Conservation (phyloP, 1,140 invertebrate genomes). For the Zophobas atratus region DNA sequence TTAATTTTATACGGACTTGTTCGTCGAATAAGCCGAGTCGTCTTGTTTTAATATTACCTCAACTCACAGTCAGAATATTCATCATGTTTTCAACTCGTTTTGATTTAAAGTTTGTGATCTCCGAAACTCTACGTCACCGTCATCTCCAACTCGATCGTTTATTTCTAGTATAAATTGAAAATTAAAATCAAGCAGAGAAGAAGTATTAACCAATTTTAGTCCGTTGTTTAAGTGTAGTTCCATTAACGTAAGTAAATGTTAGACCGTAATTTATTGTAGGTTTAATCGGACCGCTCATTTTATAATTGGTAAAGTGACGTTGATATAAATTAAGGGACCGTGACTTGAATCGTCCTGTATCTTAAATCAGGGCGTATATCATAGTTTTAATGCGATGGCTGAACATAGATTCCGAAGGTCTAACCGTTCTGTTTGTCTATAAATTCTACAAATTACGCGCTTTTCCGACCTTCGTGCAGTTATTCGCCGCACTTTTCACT, state of each 20-base stretch:
- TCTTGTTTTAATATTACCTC: conserved; percentile 47
- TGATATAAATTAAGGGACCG: conserved; percentile 68
- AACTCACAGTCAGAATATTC: conserved; percentile 46
- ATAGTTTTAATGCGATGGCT: conserved; percentile 67
- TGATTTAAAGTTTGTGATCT: conserved; percentile 46
- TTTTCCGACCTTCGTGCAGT: conserved; percentile 12
- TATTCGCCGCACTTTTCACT: conserved; percentile 11
- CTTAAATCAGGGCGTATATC: conserved; percentile 67
- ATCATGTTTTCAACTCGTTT: conserved; percentile 51
- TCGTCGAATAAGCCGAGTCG: conserved; percentile 39
- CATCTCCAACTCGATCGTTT: conserved; percentile 23
- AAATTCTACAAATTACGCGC: conserved; percentile 56
- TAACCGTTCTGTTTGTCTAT: conserved; percentile 66
- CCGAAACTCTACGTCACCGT: conserved; percentile 23
- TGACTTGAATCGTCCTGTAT: conserved; percentile 67
- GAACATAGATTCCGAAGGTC: conserved; percentile 65
- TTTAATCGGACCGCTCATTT: conserved; percentile 63
- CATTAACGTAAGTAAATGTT: conserved; percentile 59
- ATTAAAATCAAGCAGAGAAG: conserved; percentile 11
- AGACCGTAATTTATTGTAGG: conserved; percentile 63
- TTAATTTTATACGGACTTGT: conserved; percentile 52
- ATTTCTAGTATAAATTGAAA: conserved; percentile 33
- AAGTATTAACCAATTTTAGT: conserved; percentile 5
- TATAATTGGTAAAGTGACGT: conserved; percentile 68
- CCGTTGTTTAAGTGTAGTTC: conserved; percentile 23